A percentile compares a stretch with the other conserved stretches of the same genome.
These are phyloP conservation scores for Platyura marginata DNA, from an alignment of 1,140 invertebrate species.

Conservation along the genomic window DNA sequence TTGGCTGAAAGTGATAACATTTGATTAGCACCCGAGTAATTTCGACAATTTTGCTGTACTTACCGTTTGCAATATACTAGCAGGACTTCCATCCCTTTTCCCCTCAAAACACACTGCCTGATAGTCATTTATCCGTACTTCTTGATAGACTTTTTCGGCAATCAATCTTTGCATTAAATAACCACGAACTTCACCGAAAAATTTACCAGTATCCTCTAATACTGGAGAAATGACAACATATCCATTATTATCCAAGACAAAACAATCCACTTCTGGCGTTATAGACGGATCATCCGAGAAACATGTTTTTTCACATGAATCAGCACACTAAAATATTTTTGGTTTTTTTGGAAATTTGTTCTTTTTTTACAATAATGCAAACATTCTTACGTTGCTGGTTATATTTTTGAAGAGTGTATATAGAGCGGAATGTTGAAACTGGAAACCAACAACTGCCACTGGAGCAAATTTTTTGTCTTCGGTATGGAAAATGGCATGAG, in stretches of 20 bases:
- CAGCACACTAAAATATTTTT: slow-evolving; percentile 28
- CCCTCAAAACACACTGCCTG: slow-evolving; percentile 69
- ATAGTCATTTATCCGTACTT: slow-evolving; percentile 67
- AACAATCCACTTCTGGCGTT: slow-evolving; percentile 48
- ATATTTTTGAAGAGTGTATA: slow-evolving; percentile 61
- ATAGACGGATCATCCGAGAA: slow-evolving; percentile 31
- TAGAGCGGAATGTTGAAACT: slow-evolving; percentile 61
- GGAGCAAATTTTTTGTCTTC: slow-evolving; percentile 49
- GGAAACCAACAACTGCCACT: slow-evolving; percentile 80
- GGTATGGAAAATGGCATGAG: slow-evolving; percentile 63
- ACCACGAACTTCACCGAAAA: slow-evolving; percentile 68
- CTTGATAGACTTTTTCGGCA: slow-evolving; percentile 55
- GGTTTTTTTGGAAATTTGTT: no score
- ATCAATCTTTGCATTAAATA: slow-evolving; percentile 64
- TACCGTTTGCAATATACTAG: slow-evolving; percentile 39
- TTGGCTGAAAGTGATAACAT: slow-evolving; percentile 8
- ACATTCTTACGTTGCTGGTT: slow-evolving; percentile 36
- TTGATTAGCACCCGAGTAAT: not conserved
- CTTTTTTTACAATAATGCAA: no score
- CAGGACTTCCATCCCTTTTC: slow-evolving; percentile 37
- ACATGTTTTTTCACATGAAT: slow-evolving; percentile 42
- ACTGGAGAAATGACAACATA: slow-evolving; percentile 65
- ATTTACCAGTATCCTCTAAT: slow-evolving; percentile 52
- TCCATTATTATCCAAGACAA: slow-evolving; percentile 76
- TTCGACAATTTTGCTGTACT: slow-evolving; percentile 9